Conservation (phyloP, 2,888 invertebrate genomes). For the Drosophila tanythrix region DNA sequence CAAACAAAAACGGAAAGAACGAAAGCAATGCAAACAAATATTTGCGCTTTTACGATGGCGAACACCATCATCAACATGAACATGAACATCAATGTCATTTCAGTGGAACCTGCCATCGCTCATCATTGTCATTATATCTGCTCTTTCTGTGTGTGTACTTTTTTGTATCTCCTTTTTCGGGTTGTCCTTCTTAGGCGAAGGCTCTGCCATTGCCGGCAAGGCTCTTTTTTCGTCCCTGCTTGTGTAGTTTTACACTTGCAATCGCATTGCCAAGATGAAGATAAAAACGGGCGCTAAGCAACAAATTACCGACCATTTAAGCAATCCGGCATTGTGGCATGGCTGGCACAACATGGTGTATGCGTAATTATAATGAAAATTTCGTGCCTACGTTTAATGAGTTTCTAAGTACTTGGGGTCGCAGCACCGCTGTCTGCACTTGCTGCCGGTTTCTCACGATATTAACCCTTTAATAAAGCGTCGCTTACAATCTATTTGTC, state of each 20-base stretch:
- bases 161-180: conserved; percentile 49
- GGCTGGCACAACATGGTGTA: conserved; percentile 60
- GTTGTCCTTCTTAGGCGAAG: conserved; percentile 33
- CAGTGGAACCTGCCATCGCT: conserved; percentile 31
- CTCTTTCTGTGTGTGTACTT: background rate
- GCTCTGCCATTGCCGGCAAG: conserved; percentile 13
- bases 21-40: conserved; percentile 77
- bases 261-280: conserved; percentile 36
- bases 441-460: conserved; percentile 21
- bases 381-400: conserved; percentile 64
- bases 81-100: conserved; percentile 38
- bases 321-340: conserved; percentile 37
- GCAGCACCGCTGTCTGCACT: conserved; percentile 1
- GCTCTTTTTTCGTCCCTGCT: conserved; percentile 20
- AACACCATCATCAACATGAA: conserved; percentile 50
- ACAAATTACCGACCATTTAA: conserved; percentile 66
- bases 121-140: conserved; percentile 46
- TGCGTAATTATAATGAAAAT: conserved; percentile 73
- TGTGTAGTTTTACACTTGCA: conserved; percentile 24
- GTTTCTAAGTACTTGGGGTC: conserved; percentile 50
- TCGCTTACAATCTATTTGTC: conserved; percentile 48
- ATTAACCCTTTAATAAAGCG: conserved; percentile 59
- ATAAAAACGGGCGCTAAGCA: conserved; percentile 39
- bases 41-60: conserved; percentile 70
- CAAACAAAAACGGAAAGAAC: conserved; percentile 38